Base-by-base conservation (phyloP, 2,797 vertebrate species). In the Sebastes alutus region DNA sequence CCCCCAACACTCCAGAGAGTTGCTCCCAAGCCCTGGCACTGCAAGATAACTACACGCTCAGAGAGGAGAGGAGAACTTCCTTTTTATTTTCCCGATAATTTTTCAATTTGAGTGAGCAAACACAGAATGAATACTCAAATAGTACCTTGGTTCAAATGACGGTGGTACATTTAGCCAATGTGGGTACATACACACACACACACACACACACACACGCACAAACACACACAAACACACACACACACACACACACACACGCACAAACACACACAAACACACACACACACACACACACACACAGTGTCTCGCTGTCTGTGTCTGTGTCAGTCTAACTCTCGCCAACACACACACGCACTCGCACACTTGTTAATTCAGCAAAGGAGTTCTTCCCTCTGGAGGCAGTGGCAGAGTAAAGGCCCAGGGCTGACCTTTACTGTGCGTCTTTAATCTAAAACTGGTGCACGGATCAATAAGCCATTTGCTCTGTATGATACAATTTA, bases 91-190 rank as follows among this genome's bases (percentile, higher is more conserved):
- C 86, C 92, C 82, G 96, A 96, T 97, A 96, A 96, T 95, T 97
- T 97, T 97, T 97, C 96, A 97, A 95, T 97, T 97, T 97, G 88
- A 87, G 90, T 92, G 93, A 92, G 93, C 96, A 97, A 96, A 94
- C 95, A 96, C 93, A 90, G 93, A 95, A 91, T 88, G 95, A 95
- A 96, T 96, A 91, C 93, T 93, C 85, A 92, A 95, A 91, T 85
- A 91, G 87, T 80, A 77, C 73, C 80, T 80, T 72, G 75, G 78
- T 85, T 90, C 54, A 81, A 86, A 87, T 81, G 82, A 84, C 25
- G 30, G 20, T 29, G 68, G 75, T 85, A 79, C 81, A 80, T 92
- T 87, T 89, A 87, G 35, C 76, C 56, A 55, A 8, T 69, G 68
- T 29, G 65, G 32, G 23, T 55, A 59, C 52, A 42, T 60, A 64